Conservation (phyloP, 2,888 invertebrate species). For the Aspidiotus rigidus region DNA sequence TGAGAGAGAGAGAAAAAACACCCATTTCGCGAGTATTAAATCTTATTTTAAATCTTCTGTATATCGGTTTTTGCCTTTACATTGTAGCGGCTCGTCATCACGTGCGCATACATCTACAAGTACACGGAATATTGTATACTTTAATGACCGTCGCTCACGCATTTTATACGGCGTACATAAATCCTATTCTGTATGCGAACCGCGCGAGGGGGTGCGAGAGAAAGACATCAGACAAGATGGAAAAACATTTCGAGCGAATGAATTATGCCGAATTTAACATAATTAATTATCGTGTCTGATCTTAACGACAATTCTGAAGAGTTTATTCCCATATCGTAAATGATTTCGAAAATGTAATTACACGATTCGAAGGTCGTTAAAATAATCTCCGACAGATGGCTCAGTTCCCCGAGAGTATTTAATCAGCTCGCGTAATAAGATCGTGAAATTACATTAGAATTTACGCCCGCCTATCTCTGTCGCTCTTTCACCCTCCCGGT, state of each 20-base stretch:
- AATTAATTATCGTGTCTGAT: background rate
- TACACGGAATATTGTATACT: too few species aligned
- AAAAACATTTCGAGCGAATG: too few species aligned
- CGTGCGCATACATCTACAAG: too few species aligned
- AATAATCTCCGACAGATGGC: conserved; percentile 4
- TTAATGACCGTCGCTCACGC: too few species aligned
- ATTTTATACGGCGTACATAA: too few species aligned
- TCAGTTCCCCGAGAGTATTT: background rate
- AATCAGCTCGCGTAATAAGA: conserved; percentile 2
- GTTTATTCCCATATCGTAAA: conserved; percentile 4
- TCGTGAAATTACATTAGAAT: background rate
- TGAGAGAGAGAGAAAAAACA: background rate
- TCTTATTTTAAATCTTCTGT: background rate
- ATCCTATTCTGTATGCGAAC: too few species aligned
- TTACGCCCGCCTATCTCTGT: too few species aligned
- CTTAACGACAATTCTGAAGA: background rate
- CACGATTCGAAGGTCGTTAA: conserved; percentile 1
- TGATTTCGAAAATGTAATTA: background rate
- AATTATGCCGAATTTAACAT: background rate
- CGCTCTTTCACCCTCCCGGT: too few species aligned
- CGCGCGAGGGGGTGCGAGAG: too few species aligned
- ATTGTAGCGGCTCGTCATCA: too few species aligned
- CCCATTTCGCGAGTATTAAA: conserved; percentile 4
- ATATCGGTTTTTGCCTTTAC: background rate
- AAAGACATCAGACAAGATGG: too few species aligned